Evolutionary conservation across 2,888 invertebrate genomes (phyloP).

Genomic region (Limnephilus lunatus): DNA sequence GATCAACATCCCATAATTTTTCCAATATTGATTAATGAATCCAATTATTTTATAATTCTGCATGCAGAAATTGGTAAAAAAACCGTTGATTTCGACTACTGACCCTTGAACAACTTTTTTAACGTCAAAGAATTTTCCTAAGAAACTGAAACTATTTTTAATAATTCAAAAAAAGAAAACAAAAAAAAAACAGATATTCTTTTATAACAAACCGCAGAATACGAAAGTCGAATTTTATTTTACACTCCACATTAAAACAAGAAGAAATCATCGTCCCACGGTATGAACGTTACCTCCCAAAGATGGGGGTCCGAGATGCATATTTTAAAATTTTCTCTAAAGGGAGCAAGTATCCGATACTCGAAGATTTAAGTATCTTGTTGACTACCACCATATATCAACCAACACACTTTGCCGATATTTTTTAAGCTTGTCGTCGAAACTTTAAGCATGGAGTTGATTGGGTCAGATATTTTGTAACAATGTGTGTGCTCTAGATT

Average conservation of each 20-base stretch:
- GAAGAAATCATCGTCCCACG: background rate
- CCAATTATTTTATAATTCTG: background rate
- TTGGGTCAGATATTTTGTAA: too few relatives aligned
- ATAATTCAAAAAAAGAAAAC: background rate
- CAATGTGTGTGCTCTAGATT: too few relatives aligned
- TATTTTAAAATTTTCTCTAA: background rate
- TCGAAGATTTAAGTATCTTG: too few relatives aligned
- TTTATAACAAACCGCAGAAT: background rate
- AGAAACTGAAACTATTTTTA: background rate
- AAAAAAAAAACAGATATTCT: background rate
- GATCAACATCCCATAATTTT: background rate
- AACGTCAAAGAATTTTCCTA: background rate
- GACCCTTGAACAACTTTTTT: background rate
- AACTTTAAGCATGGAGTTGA: too few relatives aligned
- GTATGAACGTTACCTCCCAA: background rate
- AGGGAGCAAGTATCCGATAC: background rate
- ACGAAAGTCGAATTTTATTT: background rate
- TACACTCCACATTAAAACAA: background rate
- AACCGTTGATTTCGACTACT: background rate
- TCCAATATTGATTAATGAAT: background rate
- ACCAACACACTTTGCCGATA: too few relatives aligned
- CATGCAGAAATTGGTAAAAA: too few relatives aligned
- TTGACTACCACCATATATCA: too few relatives aligned
- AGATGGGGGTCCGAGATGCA: background rate
- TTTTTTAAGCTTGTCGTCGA: too few relatives aligned